These are phyloP conservation scores for Anniella stebbinsi DNA, from an alignment of 2,797 vertebrate genomes.

Conservation along the genomic window DNA sequence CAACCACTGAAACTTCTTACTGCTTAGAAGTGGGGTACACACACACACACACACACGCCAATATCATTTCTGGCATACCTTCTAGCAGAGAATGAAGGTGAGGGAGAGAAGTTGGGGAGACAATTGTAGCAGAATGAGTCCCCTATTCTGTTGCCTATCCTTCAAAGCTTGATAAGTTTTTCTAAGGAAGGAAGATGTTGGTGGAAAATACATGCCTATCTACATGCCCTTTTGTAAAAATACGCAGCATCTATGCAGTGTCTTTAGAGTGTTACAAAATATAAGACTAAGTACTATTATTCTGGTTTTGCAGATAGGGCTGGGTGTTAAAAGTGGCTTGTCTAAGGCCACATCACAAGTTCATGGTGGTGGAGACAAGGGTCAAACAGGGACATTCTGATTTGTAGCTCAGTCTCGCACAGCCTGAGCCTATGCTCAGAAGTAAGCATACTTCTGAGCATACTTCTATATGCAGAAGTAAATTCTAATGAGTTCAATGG, in stretches of 20 bases:
- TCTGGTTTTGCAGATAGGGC: background rate
- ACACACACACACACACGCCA: too few relatives aligned
- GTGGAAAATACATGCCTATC: background rate
- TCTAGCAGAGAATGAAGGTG: background rate
- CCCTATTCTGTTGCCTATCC: background rate
- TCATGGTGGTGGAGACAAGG: background rate
- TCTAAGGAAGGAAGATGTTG: background rate
- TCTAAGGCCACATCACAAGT: background rate
- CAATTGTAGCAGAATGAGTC: background rate
- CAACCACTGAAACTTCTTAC: too few relatives aligned
- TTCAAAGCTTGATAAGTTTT: background rate
- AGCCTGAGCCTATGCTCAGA: background rate
- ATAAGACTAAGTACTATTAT: background rate
- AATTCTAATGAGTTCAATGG: background rate
- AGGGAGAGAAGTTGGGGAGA: background rate
- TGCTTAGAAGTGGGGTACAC: too few relatives aligned
- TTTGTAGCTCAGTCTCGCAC: background rate
- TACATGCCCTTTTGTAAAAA: background rate
- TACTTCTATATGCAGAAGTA: background rate
- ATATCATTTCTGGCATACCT: background rate
- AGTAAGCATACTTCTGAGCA: too few relatives aligned
- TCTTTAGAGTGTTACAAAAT: background rate
- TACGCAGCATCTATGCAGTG: background rate
- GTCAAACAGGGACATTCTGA: background rate
- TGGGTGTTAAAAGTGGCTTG: background rate